Percentiles rank a stretch among this genome's conserved stretches.
Conservation (phyloP, 2,888 invertebrate species). For the Hydrotaea cyrtoneurina region DNA sequence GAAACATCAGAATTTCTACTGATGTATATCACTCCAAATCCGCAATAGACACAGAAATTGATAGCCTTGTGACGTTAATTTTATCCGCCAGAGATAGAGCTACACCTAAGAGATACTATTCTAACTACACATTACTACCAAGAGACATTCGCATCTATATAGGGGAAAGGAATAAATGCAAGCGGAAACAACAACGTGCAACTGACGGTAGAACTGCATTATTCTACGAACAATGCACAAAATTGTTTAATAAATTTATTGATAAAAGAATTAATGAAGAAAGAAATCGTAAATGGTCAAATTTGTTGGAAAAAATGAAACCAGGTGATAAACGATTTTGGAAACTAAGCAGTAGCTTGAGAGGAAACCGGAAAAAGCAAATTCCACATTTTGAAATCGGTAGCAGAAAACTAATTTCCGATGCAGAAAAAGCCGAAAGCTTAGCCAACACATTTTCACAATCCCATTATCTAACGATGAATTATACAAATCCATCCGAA, state of each 20-base stretch:
- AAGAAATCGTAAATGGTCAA: constrained; percentile 30
- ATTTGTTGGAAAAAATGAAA: constrained; percentile 13
- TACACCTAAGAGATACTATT: neutral
- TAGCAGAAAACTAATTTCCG: constrained; percentile 17
- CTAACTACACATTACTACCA: neutral
- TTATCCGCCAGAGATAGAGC: neutral
- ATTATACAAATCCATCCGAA: neutral
- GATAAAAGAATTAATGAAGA: constrained; percentile 17
- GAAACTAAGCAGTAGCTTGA: constrained; percentile 32
- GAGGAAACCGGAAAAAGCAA: constrained; percentile 9
- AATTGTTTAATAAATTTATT: constrained; percentile 29
- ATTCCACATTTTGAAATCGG: constrained; percentile 9
- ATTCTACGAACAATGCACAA: constrained; percentile 19
- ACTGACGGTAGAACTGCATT: neutral
- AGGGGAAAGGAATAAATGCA: constrained; percentile 3
- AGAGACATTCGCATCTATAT: neutral
- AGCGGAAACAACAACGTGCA: constrained; percentile 9
- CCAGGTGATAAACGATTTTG: constrained; percentile 41
- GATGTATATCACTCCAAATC: neutral
- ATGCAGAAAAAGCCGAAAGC: constrained; percentile 30
- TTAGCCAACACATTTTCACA: constrained; percentile 12
- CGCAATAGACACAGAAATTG: constrained; percentile 7
- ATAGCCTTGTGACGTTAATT: neutral
- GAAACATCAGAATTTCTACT: neutral
- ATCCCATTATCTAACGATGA: constrained; percentile 21